These are phyloP conservation scores for Drosophila birchii DNA, from an alignment of 2,888 invertebrate genomes.

Conservation along the genomic window DNA sequence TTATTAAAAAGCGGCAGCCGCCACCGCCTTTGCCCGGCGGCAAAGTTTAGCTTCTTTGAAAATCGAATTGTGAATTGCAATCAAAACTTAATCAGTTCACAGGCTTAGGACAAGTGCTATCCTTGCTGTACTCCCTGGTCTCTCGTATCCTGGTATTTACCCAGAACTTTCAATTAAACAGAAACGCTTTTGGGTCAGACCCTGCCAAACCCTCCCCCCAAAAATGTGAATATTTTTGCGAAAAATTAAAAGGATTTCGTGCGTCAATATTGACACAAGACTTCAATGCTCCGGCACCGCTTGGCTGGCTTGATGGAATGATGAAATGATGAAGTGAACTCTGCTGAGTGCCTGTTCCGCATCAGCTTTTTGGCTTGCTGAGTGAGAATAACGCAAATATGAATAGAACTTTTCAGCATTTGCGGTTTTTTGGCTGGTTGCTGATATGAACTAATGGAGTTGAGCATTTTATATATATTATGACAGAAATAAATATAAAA, in stretches of 20 bases:
- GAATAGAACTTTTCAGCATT: conserved; percentile 34
- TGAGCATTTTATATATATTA: background rate
- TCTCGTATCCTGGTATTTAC: conserved; percentile 48
- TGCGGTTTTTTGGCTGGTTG: conserved; percentile 16
- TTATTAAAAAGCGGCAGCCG: conserved; percentile 54
- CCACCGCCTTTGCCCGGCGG: conserved; percentile 21
- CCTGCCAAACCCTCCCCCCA: conserved; percentile 3
- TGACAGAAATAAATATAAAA: background rate
- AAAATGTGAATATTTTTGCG: conserved; percentile 67
- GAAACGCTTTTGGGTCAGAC: conserved; percentile 49
- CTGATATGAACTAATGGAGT: background rate
- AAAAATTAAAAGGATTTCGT: conserved; percentile 79
- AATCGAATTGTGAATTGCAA: conserved; percentile 78
- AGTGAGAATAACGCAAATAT: conserved; percentile 42
- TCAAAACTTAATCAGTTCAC: conserved; percentile 80
- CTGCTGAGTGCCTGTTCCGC: conserved; percentile 12
- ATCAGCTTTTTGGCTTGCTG: conserved; percentile 8
- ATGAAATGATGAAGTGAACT: conserved; percentile 19
- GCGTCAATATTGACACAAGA: conserved; percentile 75
- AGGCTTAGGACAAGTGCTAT: conserved; percentile 56
- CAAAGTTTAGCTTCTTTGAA: conserved; percentile 58
- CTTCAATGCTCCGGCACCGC: conserved; percentile 51
- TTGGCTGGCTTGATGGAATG: conserved; percentile 24
- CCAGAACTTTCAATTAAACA: conserved; percentile 70
- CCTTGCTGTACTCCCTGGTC: background rate